Evolutionary conservation across 2,113 vertebrate species (phyloP).

Genomic region (Pseudopipra pipra): DNA sequence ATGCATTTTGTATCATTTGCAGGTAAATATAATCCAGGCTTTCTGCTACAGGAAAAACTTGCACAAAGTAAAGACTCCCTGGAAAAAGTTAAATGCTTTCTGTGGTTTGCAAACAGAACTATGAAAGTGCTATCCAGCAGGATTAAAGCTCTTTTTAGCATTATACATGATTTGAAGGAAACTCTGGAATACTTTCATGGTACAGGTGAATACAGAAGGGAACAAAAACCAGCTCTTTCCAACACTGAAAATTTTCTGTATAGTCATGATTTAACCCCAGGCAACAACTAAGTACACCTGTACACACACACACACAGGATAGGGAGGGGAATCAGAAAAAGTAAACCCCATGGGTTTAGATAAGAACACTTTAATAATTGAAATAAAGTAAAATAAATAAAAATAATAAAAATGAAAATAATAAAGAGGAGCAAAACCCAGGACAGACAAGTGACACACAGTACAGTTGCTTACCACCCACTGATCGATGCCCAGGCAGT

Average conservation of each 20-base stretch:
- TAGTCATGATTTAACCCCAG: neutral
- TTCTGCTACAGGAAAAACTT: neutral
- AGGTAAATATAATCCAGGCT: neutral
- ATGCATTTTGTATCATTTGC: neutral
- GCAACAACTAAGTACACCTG: neutral
- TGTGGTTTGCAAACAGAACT: neutral
- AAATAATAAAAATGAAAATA: neutral
- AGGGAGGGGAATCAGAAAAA: neutral
- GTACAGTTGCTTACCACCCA: neutral
- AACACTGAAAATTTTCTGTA: neutral
- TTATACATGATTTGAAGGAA: neutral
- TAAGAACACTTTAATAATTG: neutral
- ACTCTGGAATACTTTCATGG: neutral
- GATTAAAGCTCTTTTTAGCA: neutral
- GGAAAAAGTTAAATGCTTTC: neutral
- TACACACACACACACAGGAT: neutral
- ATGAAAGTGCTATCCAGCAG: neutral
- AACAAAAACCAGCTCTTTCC: neutral
- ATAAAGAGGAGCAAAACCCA: neutral
- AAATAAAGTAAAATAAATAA: neutral
- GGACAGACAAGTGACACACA: neutral
- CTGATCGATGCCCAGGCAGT: neutral
- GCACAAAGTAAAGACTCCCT: neutral
- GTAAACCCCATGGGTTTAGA: neutral
- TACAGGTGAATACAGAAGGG: neutral